Evolutionary conservation across 2,888 invertebrate genomes (phyloP).

Genomic region (Cephus runcator): DNA sequence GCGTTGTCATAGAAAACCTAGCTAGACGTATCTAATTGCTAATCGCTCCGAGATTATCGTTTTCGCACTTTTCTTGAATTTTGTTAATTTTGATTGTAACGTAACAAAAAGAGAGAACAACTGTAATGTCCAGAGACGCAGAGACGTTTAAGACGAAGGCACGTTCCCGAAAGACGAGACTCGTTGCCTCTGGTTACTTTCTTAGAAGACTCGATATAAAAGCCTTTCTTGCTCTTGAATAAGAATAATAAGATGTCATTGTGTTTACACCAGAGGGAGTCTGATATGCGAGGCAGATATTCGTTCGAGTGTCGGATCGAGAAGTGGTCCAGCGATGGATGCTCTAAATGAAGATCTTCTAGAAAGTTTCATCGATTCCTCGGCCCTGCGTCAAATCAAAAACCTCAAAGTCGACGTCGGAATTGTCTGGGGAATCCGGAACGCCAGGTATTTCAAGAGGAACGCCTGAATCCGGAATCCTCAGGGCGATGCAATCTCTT

Average conservation of each 20-base stretch:
- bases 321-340: neutral
- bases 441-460: conserved; percentile 46
- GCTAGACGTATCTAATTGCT: conserved; percentile 3
- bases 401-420: conserved; percentile 50
- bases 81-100: conserved; percentile 23
- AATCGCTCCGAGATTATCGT: neutral
- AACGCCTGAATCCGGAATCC: conserved; percentile 14
- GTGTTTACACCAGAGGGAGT: no score
- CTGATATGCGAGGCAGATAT: no score
- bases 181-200: no score
- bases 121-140: no score
- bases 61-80: no score
- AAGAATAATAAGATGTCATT: no score
- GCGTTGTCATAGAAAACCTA: conserved; percentile 23
- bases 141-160: conserved; percentile 27
- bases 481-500: conserved; percentile 54
- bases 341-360: conserved; percentile 41
- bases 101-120: neutral
- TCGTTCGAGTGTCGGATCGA: no score
- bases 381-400: conserved; percentile 50
- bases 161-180: conserved; percentile 28
- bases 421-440: conserved; percentile 43
- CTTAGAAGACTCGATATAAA: no score
- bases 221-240: no score
- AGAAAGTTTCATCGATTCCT: conserved; percentile 55